Evolutionary conservation across 2,888 invertebrate genomes (phyloP).

Genomic region (Seira ritae): DNA sequence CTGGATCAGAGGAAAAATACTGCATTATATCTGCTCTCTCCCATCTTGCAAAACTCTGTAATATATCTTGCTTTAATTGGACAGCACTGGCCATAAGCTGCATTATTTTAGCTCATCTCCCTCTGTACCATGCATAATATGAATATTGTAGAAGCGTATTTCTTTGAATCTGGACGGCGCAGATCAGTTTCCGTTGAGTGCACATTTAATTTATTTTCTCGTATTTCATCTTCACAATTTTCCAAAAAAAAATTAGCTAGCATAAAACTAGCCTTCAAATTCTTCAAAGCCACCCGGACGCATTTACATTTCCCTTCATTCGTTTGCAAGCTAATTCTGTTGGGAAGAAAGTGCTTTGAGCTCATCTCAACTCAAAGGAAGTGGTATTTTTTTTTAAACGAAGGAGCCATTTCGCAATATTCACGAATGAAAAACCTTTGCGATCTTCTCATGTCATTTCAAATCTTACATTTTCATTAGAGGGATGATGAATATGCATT

Average conservation of each 20-base stretch:
- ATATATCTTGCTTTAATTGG: slow-evolving; percentile 52
- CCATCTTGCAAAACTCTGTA: not conserved
- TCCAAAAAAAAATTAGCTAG: not conserved
- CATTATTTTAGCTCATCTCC: not conserved
- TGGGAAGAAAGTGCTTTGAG: too few relatives aligned
- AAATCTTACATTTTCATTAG: too few relatives aligned
- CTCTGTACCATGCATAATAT: not conserved
- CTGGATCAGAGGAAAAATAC: not conserved
- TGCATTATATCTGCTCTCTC: not conserved
- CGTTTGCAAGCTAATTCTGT: too few relatives aligned
- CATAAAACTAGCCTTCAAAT: not conserved
- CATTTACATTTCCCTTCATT: too few relatives aligned
- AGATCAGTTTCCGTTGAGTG: slow-evolving; percentile 25
- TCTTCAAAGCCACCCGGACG: not conserved
- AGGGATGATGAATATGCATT: too few relatives aligned
- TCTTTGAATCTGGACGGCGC: slow-evolving; percentile 3
- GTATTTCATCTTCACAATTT: not conserved
- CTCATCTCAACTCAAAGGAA: too few relatives aligned
- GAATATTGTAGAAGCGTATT: not conserved
- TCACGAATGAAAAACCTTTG: too few relatives aligned
- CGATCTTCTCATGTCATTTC: too few relatives aligned
- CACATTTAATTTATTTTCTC: slow-evolving; percentile 56
- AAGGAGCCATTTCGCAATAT: too few relatives aligned
- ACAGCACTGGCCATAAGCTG: slow-evolving; percentile 21
- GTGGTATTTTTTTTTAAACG: too few relatives aligned